Percentiles rank a stretch among this genome's conserved stretches.
Conservation (phyloP, 2,113 vertebrate genomes). For the Crotalus viridis region DNA sequence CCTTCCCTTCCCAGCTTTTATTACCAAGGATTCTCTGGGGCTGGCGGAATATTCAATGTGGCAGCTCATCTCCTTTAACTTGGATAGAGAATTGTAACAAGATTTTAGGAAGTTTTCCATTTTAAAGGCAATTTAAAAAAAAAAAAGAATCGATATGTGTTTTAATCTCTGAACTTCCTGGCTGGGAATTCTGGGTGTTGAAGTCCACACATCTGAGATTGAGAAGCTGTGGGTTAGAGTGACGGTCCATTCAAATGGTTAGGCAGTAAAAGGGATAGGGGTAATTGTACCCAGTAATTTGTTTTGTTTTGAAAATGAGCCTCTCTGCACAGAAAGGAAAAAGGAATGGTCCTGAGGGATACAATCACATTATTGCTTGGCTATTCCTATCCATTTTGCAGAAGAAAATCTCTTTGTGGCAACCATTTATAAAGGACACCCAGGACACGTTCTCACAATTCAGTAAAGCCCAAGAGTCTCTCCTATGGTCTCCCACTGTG, state of each 20-base stretch:
- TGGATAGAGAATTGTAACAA: background rate
- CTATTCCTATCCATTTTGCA: background rate
- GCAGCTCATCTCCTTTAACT: background rate
- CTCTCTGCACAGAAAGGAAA: background rate
- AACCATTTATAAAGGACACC: background rate
- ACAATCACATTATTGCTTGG: background rate
- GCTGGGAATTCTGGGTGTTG: background rate
- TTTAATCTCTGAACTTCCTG: background rate
- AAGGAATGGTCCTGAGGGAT: background rate
- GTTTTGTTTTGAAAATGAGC: background rate
- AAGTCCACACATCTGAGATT: background rate
- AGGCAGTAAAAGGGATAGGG: no score
- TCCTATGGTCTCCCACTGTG: background rate
- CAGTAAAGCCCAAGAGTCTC: background rate
- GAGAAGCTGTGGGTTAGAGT: background rate
- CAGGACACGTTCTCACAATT: background rate
- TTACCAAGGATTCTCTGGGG: background rate
- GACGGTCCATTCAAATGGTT: background rate
- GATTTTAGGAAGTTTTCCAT: background rate
- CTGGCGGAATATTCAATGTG: background rate
- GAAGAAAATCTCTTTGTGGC: rapidly evolving
- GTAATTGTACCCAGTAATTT: background rate
- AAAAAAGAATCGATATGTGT: background rate
- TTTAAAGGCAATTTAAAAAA: background rate
- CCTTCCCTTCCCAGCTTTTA: background rate